phyloP scores from a whole-genome alignment of 64 coral and sea anemone species.

The Montipora efflorescens region DNA sequence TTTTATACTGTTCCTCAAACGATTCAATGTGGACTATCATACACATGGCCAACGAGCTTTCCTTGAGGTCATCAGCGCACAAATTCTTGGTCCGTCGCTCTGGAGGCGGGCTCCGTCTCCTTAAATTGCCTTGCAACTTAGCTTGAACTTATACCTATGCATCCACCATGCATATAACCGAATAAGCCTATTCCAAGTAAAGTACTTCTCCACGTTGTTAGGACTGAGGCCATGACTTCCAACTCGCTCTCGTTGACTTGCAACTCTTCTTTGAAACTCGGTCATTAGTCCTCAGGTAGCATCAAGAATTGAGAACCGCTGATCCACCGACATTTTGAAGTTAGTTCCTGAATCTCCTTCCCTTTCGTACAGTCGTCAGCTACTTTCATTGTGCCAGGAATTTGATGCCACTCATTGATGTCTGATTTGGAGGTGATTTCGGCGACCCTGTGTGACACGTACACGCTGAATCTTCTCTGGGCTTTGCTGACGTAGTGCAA shows the following conservation, averaged over 20 bases:
- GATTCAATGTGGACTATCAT: not conserved
- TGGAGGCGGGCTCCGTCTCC: not conserved
- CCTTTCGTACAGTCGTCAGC: not conserved
- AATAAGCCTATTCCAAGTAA: not conserved
- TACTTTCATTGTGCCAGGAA: not conserved
- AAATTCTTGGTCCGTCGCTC: not conserved
- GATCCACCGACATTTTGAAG: constrained; percentile 17
- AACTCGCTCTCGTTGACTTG: too few species aligned
- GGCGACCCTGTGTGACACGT: not conserved
- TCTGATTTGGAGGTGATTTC: not conserved
- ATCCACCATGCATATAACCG: not conserved
- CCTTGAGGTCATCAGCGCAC: not conserved
- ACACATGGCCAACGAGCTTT: not conserved
- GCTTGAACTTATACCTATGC: not conserved
- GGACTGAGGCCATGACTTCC: not conserved
- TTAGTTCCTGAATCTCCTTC: not conserved
- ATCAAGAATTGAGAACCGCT: not conserved
- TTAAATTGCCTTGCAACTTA: not conserved
- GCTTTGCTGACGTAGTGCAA: not conserved
- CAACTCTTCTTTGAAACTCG: not conserved
- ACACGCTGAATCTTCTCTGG: constrained; percentile 12
- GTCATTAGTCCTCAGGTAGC: not conserved
- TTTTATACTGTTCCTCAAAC: not conserved
- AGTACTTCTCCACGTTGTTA: not conserved
- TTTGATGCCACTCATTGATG: not conserved